A percentile compares a stretch with the other conserved stretches of the same genome.
phyloP scores from a whole-genome alignment of 2,888 invertebrate genomes.

The Drosophila cracens region DNA sequence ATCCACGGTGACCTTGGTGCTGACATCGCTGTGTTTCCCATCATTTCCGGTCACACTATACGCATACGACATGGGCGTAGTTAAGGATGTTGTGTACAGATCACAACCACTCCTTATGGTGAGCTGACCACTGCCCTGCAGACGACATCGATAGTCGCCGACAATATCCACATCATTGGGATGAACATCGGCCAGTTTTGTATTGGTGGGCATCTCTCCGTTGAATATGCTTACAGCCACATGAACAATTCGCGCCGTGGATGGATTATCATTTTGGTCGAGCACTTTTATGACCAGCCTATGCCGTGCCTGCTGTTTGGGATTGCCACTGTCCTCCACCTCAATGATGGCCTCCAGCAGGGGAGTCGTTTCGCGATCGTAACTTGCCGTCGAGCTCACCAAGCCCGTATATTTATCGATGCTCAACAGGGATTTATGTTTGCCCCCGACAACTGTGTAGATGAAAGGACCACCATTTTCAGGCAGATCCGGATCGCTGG shows the following conservation, averaged over 20 bases:
- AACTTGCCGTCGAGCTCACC: constrained; percentile 90
- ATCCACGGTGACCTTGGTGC: constrained; percentile 94
- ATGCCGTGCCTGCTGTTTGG: constrained; percentile 93
- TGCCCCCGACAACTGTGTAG: constrained; percentile 92
- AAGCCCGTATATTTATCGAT: constrained; percentile 93
- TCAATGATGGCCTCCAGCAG: constrained; percentile 91
- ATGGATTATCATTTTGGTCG: constrained; percentile 97
- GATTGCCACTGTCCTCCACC: constrained; percentile 94
- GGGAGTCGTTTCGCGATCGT: constrained; percentile 93
- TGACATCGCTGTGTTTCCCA: constrained; percentile 93
- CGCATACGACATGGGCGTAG: constrained; percentile 90
- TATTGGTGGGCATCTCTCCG: constrained; percentile 90
- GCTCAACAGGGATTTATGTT: constrained; percentile 90
- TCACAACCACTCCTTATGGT: constrained; percentile 92
- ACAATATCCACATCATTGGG: constrained; percentile 96
- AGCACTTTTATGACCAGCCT: constrained; percentile 90
- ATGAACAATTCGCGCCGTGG: constrained; percentile 92
- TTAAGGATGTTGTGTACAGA: constrained; percentile 90
- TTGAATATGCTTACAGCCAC: constrained; percentile 92
- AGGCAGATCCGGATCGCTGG: constrained; percentile 94
- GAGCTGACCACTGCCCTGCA: constrained; percentile 88
- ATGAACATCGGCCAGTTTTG: constrained; percentile 94
- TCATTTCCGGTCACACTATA: constrained; percentile 95
- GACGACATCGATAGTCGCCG: constrained; percentile 94
- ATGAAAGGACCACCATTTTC: constrained; percentile 96